Conservation (phyloP, 2,797 vertebrate species). For the Synanceia verrucosa region DNA sequence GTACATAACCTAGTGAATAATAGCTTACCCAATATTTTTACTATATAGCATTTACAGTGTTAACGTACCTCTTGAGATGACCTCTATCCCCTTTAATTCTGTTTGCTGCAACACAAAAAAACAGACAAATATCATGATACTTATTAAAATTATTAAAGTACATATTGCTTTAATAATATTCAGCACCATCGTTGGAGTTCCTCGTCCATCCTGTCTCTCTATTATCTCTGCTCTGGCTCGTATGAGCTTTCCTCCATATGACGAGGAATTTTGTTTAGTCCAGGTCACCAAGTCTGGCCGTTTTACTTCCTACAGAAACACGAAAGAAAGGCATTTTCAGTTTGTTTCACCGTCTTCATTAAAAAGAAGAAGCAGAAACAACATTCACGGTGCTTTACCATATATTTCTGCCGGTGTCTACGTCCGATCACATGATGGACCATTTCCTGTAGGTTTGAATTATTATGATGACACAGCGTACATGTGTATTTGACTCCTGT, state of each 20-base stretch:
- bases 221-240: slow-evolving; percentile 80
- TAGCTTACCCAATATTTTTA: background rate
- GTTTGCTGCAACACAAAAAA: slow-evolving; percentile 49
- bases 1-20: background rate
- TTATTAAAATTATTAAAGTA: background rate
- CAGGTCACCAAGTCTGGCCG: slow-evolving; percentile 82
- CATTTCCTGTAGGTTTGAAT: slow-evolving; percentile 69
- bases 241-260: slow-evolving; percentile 78
- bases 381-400: slow-evolving; percentile 69
- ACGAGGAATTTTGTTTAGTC: slow-evolving; percentile 61
- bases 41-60: background rate
- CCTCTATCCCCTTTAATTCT: slow-evolving; percentile 29
- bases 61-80: slow-evolving; percentile 56
- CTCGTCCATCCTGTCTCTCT: slow-evolving; percentile 83
- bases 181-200: slow-evolving; percentile 72
- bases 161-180: background rate
- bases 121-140: background rate
- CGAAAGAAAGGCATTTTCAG: background rate
- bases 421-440: slow-evolving; percentile 82
- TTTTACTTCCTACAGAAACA: slow-evolving; percentile 71
- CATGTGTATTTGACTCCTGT: slow-evolving; percentile 72
- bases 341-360: background rate
- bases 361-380: background rate
- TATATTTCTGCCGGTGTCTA: slow-evolving; percentile 84
- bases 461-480: slow-evolving; percentile 67